Evolutionary conservation across 2,113 vertebrate species (phyloP), one percentile per base, ranked within the genome.

Genomic region (Sander vitreus): DNA sequence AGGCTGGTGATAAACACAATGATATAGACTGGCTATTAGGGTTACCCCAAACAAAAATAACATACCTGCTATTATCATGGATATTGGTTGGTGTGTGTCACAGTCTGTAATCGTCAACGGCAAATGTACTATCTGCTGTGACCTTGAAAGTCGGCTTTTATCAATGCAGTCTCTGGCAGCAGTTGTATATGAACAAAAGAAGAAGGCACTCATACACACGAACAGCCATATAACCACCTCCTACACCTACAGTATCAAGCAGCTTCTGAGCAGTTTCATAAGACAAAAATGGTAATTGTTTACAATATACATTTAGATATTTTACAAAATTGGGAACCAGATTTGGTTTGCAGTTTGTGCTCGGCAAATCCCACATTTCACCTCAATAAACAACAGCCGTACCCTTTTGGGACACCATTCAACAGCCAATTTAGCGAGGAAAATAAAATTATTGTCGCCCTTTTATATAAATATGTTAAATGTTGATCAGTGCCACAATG

Each of bases 81-180:
- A 50, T 73, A 59, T 30, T 53, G 45, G 33, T 23, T 64, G 48
- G 27, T 51, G 21, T 66, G 45, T 36, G 9, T 48, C 19, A 1
- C n/a, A 15, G 43, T 75, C 12, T 86, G n/a, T 76, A 73, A 50
- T 82, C 53, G 18, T 76, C 74, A 47, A 33, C 13, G 2, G 69
- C 47, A 79, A 59, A 83, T 79, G 33, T 70, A 65, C 51, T 47
- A 47, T 43, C 36, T 48, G 33, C 50, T 69, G 43, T 71, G 66
- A 87, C 81, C 78, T 84, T 80, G 73, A 57, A 12, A 64, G 39
- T 19, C 27, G 5, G 65, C 71, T 75, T 68, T 63, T 76, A 87
- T 87, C 77, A 58, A 50, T 4, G 43, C 18, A 12, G n/a, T 50
- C 48, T 11, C 13, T 14, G 15, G 27, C 54, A 19, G 23, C 57